A percentile compares a stretch with the other conserved stretches of the same genome.
Evolutionary conservation across 2,113 vertebrate genomes (phyloP).

Genomic region (Colossoma macropomum): DNA sequence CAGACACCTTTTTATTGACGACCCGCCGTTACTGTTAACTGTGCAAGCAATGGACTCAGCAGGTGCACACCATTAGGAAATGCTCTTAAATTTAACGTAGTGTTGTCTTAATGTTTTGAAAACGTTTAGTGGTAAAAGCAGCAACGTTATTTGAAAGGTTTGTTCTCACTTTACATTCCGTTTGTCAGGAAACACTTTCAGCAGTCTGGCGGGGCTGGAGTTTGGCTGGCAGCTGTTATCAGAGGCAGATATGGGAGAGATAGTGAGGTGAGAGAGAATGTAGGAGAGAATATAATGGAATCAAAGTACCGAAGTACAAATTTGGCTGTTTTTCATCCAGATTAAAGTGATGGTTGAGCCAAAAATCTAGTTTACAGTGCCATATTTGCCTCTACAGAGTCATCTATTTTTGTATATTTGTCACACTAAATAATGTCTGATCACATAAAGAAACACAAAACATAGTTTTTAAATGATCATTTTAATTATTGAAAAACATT

Average conservation of each 20-base stretch:
- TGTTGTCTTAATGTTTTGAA: too few relatives aligned
- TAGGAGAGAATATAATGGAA: background rate
- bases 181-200: conserved; percentile 76
- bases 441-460: too few relatives aligned
- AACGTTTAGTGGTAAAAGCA: too few relatives aligned
- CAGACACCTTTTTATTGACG: conserved; percentile 71
- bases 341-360: background rate
- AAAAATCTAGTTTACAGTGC: background rate
- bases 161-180: conserved; percentile 35
- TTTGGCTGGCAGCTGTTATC: conserved; percentile 71
- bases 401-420: too few relatives aligned
- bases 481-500: too few relatives aligned
- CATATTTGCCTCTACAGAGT: too few relatives aligned
- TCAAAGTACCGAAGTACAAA: background rate
- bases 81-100: background rate
- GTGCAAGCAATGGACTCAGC: conserved; percentile 70
- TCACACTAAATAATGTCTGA: too few relatives aligned
- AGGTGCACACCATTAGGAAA: conserved; percentile 58
- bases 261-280: conserved; percentile 29
- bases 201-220: conserved; percentile 72
- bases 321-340: background rate
- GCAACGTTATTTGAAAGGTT: background rate
- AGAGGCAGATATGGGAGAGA: conserved; percentile 62
- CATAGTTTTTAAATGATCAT: too few relatives aligned
- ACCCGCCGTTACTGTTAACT: conserved; percentile 71